These are phyloP conservation scores for Rhizoglyphus robini DNA, from an alignment of 1,140 invertebrate genomes.

Conservation along the genomic window DNA sequence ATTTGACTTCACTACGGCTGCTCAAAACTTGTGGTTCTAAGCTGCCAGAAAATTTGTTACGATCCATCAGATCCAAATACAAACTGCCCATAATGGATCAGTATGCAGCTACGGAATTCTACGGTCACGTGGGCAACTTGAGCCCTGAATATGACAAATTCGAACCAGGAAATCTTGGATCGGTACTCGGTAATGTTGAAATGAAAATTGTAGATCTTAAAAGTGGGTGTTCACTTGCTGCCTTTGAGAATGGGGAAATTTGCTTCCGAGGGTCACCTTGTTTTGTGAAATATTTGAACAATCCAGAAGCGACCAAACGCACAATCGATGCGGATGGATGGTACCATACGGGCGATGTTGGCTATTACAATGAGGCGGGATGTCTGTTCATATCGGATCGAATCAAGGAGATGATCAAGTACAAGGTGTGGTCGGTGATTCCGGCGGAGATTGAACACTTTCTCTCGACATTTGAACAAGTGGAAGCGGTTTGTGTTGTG, in stretches of 20 bases:
- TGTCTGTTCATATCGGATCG: conserved; percentile 29
- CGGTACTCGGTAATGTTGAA: not conserved
- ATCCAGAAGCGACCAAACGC: conserved; percentile 54
- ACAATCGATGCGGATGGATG: conserved; percentile 54
- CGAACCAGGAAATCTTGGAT: conserved; percentile 1
- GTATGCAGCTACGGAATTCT: conserved; percentile 3
- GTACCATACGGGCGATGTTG: conserved; percentile 47
- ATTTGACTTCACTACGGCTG: not conserved
- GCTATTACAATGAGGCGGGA: conserved; percentile 28
- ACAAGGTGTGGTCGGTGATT: conserved; percentile 27
- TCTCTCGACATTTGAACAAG: conserved; percentile 58
- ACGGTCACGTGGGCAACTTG: not conserved
- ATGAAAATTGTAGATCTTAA: conserved; percentile 31
- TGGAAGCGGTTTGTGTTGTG: conserved; percentile 70
- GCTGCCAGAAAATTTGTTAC: not conserved
- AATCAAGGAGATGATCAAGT: conserved; percentile 30
- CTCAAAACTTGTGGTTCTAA: not conserved
- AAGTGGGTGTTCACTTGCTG: conserved; percentile 25
- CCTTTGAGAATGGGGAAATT: conserved; percentile 32
- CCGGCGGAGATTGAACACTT: conserved; percentile 28
- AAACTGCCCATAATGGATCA: not conserved
- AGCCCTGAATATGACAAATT: not conserved
- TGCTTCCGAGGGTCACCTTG: conserved; percentile 33
- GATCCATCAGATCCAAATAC: not conserved
- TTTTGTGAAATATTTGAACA: conserved; percentile 53